Evolutionary conservation across 92 coral and sea anemone species (phyloP), one percentile per base, ranked within the genome.

Genomic region (Phenganax stokvisi): DNA sequence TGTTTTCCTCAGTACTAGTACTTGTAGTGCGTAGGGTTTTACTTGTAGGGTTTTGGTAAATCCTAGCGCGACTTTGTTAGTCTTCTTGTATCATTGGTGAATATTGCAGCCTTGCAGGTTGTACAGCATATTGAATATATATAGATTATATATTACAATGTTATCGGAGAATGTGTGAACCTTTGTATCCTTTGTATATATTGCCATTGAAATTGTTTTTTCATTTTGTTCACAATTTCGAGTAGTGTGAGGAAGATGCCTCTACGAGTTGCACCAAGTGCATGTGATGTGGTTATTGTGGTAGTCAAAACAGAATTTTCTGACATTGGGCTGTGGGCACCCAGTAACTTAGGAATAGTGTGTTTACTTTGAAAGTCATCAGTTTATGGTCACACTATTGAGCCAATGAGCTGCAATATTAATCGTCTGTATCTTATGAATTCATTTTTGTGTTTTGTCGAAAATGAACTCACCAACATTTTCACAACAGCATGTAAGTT

Each of bases 271-370:
- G 70, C 70, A 16, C 70, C 70, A 63, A 25, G 70, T 63, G 70
- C 70, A 20, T 20, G 25, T 20, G 25, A 63, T 63, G 17, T 63
- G 70, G 70, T 63, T 20, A 20, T 20, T 20, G 25, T 20, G 25
- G 25, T 20, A 63, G 70, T 63, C 70, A 15, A 63, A 63, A 63
- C 70, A 63, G 70, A 25, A 63, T 63, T 63, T 63, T 63, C 70
- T 63, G 70, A 25, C 70, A 63, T 63, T 20, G 25, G 25, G 25
- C 25, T 20, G 25, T 27, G 70, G 70, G 70, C 17, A 63, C 70
- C 20, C n/a, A 63, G 11, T 63, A 63, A 63, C 70, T 63, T 27
- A 63, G 70, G 27, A 63, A 9, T 63, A 8, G 17, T 8, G 70
- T 20, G 25, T 20, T 57, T 16, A 10, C 62, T 57, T 57, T 57